A percentile compares a stretch with the other conserved stretches of the same genome.
phyloP scores from a whole-genome alignment of 2,888 invertebrate species.

The Mystacides longicornis region DNA sequence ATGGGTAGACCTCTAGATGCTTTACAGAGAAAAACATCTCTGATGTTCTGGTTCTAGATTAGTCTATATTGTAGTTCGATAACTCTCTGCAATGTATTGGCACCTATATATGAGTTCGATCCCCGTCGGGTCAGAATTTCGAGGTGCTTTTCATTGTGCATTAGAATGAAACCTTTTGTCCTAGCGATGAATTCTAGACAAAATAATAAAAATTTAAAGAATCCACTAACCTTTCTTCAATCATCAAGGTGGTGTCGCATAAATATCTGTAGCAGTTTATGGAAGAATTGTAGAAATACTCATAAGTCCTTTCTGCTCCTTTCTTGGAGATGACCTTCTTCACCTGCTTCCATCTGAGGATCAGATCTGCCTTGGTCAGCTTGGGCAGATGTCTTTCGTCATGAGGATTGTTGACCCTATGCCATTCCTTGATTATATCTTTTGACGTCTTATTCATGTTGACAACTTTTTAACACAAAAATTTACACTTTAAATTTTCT shows the following conservation, averaged over 20 bases:
- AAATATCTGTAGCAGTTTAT: constrained; percentile 45
- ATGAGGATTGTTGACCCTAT: background rate
- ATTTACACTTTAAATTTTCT: background rate
- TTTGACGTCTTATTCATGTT: background rate
- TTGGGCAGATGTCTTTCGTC: background rate
- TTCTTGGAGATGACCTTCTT: constrained; percentile 27
- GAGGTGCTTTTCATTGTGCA: no score
- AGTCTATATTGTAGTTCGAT: no score
- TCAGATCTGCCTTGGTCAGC: constrained; percentile 2
- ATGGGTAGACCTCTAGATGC: no score
- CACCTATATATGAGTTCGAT: no score
- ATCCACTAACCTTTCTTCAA: constrained; percentile 11
- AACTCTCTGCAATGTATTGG: no score
- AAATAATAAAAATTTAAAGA: background rate
- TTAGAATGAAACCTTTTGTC: no score
- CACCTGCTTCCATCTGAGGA: constrained; percentile 4
- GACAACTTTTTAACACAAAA: background rate
- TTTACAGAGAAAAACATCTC: no score
- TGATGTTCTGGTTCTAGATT: no score
- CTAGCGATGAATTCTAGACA: background rate
- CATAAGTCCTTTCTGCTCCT: constrained; percentile 35
- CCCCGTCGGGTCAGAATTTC: no score
- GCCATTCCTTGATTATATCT: constrained; percentile 8
- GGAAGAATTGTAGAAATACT: constrained; percentile 44
- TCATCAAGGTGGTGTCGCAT: constrained; percentile 37